A percentile compares a stretch with the other conserved stretches of the same genome.
phyloP scores from a whole-genome alignment of 2,113 vertebrate species.

The Phrynosoma blainvillii region DNA sequence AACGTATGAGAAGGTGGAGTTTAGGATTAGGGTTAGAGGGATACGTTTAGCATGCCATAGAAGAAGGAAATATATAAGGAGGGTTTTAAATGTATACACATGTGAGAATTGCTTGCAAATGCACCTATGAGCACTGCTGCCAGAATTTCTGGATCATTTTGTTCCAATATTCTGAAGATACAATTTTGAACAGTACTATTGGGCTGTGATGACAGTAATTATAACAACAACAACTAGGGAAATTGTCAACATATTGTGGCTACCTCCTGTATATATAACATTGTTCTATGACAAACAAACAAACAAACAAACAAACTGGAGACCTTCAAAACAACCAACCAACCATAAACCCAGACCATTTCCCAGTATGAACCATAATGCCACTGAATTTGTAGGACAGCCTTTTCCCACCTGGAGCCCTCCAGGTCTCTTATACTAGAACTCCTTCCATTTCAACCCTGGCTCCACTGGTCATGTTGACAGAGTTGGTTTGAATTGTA shows the following conservation, averaged over 20 bases:
- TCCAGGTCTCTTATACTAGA: neutral
- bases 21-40: neutral
- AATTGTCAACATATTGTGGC: neutral
- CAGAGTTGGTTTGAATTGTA: neutral
- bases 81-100: neutral
- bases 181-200: neutral
- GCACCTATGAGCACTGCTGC: neutral
- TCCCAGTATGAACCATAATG: neutral
- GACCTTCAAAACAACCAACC: neutral
- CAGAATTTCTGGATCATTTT: neutral
- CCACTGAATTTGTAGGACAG: neutral
- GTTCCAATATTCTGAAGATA: neutral
- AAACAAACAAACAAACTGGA: neutral
- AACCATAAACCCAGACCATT: neutral
- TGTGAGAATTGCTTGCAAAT: neutral
- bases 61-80: neutral
- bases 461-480: neutral
- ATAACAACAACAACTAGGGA: neutral
- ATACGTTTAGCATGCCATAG: neutral
- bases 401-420: neutral
- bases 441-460: neutral
- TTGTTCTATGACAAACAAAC: neutral
- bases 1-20: neutral
- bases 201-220: neutral
- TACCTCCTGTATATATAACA: neutral